These are phyloP conservation scores for Scaptomyza montana DNA, from an alignment of 1,140 invertebrate species.

Conservation along the genomic window DNA sequence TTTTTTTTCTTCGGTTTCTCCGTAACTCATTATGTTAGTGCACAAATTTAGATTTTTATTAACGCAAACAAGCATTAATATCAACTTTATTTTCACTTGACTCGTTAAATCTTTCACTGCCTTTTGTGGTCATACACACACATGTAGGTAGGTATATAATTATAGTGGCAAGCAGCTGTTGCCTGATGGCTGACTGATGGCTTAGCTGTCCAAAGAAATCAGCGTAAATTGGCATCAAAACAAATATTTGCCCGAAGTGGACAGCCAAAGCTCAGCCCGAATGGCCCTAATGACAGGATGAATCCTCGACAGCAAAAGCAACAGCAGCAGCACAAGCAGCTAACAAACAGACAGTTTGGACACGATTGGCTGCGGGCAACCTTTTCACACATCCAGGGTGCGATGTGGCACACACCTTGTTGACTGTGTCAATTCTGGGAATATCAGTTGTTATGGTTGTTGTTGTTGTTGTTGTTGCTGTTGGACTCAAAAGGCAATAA, in stretches of 20 bases:
- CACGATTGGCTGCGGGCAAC: slow-evolving; percentile 33
- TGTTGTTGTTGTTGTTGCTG: neutral
- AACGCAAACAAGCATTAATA: slow-evolving; percentile 80
- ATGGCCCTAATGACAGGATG: slow-evolving; percentile 70
- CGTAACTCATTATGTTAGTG: slow-evolving; percentile 39
- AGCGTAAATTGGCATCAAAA: slow-evolving; percentile 79
- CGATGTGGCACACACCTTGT: slow-evolving; percentile 68
- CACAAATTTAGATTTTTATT: slow-evolving; percentile 59
- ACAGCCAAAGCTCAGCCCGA: slow-evolving; percentile 51
- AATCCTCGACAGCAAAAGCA: slow-evolving; percentile 25
- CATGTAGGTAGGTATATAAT: slow-evolving; percentile 43
- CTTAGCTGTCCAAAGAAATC: slow-evolving; percentile 71
- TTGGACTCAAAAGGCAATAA: slow-evolving; percentile 50
- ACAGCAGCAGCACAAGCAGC: neutral
- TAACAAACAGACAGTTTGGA: slow-evolving; percentile 11
- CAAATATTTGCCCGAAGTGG: slow-evolving; percentile 80
- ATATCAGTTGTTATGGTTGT: slow-evolving; percentile 34
- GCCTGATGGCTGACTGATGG: slow-evolving; percentile 38
- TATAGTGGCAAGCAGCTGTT: slow-evolving; percentile 62
- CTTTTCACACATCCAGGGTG: slow-evolving; percentile 73
- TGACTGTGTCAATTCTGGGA: slow-evolving; percentile 74
- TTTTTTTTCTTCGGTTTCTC: slow-evolving; percentile 11
- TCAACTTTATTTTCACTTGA: slow-evolving; percentile 67
- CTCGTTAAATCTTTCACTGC: slow-evolving; percentile 1
- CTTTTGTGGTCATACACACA: neutral